Evolutionary conservation across 2,888 invertebrate genomes (phyloP).

Genomic region (Ormyrus nitidulus): DNA sequence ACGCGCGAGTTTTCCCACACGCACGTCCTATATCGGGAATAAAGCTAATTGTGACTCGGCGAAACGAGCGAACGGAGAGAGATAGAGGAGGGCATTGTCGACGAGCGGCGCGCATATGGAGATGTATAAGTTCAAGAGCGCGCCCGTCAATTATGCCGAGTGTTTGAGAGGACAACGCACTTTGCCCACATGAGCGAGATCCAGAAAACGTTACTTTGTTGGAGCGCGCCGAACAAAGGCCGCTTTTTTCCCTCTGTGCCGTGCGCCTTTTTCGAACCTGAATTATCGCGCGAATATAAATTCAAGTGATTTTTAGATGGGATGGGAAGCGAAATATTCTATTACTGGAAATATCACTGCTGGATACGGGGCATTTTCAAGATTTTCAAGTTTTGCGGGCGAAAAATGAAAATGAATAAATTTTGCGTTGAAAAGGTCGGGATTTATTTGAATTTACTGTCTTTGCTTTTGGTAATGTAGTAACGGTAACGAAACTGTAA

Average conservation of each 20-base stretch:
- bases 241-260: background rate
- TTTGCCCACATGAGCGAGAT: constrained; percentile 12
- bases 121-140: constrained; percentile 52
- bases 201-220: constrained; percentile 35
- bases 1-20: constrained; percentile 35
- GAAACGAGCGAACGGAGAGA: background rate
- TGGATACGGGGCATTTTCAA: no score
- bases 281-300: background rate
- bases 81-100: constrained; percentile 9
- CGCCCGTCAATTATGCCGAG: constrained; percentile 46
- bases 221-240: constrained; percentile 30
- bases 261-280: background rate
- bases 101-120: constrained; percentile 1
- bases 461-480: no score
- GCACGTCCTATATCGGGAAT: constrained; percentile 39
- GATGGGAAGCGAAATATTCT: no score
- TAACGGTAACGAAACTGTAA: no score
- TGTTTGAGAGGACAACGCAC: constrained; percentile 49
- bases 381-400: no score
- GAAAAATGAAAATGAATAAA: no score
- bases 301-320: no score
- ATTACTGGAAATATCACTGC: no score
- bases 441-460: no score
- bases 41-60: constrained; percentile 46
- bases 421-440: no score